Conservation (phyloP, 2,113 vertebrate species). For the Caloenas nicobarica region DNA sequence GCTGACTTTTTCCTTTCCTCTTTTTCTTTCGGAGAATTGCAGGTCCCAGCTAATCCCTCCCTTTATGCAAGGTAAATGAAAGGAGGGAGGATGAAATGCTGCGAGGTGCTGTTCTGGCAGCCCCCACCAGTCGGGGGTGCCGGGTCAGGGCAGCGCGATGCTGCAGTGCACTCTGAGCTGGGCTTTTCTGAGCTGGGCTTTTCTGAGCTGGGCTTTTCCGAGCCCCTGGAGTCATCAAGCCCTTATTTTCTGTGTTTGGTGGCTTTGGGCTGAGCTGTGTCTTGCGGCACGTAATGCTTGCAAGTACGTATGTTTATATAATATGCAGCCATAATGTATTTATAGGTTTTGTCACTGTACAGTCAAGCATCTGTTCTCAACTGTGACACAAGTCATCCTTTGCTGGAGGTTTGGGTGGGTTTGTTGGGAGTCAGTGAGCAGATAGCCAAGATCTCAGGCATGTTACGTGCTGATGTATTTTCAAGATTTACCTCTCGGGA, state of each 20-base stretch:
- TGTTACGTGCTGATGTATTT: too few relatives aligned
- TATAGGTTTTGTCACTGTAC: not conserved
- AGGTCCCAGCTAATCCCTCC: too few relatives aligned
- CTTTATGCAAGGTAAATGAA: too few relatives aligned
- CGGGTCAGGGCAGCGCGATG: too few relatives aligned
- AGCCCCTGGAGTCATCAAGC: fast-evolving
- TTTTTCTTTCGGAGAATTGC: too few relatives aligned
- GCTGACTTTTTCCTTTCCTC: not conserved
- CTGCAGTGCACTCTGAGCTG: too few relatives aligned
- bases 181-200: too few relatives aligned
- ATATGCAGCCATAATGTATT: not conserved
- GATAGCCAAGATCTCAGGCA: not conserved
- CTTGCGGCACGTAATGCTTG: not conserved
- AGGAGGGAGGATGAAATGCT: too few relatives aligned
- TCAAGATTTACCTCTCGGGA: not conserved
- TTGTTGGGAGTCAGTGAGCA: slow-evolving; percentile 10
- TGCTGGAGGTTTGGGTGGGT: not conserved
- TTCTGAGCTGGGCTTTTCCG: not conserved
- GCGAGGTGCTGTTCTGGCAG: too few relatives aligned
- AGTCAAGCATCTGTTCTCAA: not conserved
- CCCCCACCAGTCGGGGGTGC: too few relatives aligned
- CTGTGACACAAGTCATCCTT: not conserved
- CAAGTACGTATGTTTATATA: not conserved
- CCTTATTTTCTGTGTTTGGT: not conserved
- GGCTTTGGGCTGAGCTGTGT: not conserved